A percentile compares a stretch with the other conserved stretches of the same genome.
Conservation (phyloP, 2,113 vertebrate species). For the Gracilinanus agilis region DNA sequence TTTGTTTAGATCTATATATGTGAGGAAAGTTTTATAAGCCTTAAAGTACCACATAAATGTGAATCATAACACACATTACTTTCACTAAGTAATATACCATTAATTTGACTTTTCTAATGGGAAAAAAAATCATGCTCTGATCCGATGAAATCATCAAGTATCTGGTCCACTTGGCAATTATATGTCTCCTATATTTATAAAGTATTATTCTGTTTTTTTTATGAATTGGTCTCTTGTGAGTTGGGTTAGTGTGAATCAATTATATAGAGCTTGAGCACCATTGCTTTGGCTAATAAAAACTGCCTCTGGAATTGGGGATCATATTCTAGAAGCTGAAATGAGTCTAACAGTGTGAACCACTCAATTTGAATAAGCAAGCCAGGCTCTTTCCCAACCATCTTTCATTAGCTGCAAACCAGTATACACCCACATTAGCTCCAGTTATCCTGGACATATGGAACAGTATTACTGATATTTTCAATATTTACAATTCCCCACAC, state of each 20-base stretch:
- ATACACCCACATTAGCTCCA: not conserved
- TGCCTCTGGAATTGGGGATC: not conserved
- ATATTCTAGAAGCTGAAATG: not conserved
- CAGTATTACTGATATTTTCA: not conserved
- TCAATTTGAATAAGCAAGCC: not conserved
- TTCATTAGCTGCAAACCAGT: not conserved
- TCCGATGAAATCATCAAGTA: not conserved
- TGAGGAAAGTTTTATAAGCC: not conserved
- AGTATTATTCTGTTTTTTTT: not conserved
- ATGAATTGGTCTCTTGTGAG: not conserved
- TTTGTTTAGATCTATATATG: not conserved
- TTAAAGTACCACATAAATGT: not conserved
- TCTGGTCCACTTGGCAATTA: not conserved
- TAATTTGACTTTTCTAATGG: not conserved
- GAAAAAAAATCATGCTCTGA: not conserved
- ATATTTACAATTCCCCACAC: slow-evolving; percentile 27
- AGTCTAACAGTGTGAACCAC: not conserved
- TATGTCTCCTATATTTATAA: not conserved
- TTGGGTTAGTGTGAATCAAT: not conserved
- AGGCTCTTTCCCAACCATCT: not conserved
- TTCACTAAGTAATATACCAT: not conserved
- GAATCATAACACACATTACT: not conserved
- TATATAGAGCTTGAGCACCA: not conserved
- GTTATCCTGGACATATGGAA: not conserved
- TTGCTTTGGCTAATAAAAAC: not conserved